Percentiles rank a stretch among this genome's conserved stretches.
Conservation (phyloP, 2,888 invertebrate species). For the Crioceris asparagi region DNA sequence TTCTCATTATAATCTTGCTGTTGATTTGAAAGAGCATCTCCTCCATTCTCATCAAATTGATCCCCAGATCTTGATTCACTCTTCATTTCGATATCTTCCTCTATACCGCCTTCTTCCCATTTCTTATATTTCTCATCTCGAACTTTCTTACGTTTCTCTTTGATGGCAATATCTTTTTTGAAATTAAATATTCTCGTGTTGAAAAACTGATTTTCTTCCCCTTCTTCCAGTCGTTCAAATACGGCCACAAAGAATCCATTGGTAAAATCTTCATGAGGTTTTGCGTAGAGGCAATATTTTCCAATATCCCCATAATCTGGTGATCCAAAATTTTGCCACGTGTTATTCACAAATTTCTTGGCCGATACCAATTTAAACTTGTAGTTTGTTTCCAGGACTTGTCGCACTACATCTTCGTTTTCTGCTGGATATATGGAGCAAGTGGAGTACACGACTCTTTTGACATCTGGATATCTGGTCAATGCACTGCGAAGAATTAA, state of each 20-base stretch:
- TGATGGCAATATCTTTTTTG: constrained; percentile 8
- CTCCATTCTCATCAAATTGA: not conserved
- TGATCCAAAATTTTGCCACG: constrained; percentile 61
- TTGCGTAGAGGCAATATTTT: constrained; percentile 67
- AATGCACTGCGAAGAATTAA: constrained; percentile 80
- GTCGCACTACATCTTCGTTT: constrained; percentile 83
- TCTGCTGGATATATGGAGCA: constrained; percentile 85
- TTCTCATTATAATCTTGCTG: not conserved
- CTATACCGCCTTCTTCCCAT: too few species aligned
- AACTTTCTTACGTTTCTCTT: not conserved
- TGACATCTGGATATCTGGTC: constrained; percentile 67
- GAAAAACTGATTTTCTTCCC: constrained; percentile 31
- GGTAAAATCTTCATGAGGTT: constrained; percentile 65
- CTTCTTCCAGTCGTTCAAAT: constrained; percentile 55
- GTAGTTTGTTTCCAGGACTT: constrained; percentile 48
- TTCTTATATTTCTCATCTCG: not conserved
- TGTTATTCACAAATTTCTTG: constrained; percentile 47
- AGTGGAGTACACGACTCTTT: constrained; percentile 89
- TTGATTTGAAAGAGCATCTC: not conserved
- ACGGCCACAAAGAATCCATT: constrained; percentile 95
- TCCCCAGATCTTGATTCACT: not conserved
- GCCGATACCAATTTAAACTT: constrained; percentile 54
- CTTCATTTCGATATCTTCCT: too few species aligned
- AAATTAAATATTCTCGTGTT: constrained; percentile 22
- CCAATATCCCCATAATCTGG: constrained; percentile 55